Percentiles rank a stretch among this genome's conserved stretches.
Conservation (phyloP, 2,888 invertebrate species). For the Blera fallax region DNA sequence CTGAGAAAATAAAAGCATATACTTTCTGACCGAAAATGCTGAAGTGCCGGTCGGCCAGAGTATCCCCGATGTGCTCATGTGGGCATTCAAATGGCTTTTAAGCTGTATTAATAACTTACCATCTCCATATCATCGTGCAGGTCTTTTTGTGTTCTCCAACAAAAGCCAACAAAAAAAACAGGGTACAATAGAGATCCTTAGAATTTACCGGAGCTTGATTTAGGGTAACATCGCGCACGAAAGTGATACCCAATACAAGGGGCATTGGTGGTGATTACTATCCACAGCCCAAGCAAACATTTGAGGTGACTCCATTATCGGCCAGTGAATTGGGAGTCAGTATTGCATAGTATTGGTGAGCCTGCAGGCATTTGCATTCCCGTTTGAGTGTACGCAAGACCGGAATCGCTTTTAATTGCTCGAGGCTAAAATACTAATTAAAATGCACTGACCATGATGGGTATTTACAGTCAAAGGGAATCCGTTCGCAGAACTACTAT, state of each 20-base stretch:
- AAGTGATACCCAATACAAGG: neutral
- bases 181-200: slow-evolving; percentile 30
- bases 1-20: slow-evolving; percentile 33
- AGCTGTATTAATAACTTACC: slow-evolving; percentile 53
- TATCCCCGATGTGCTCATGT: slow-evolving; percentile 16
- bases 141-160: neutral
- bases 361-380: slow-evolving; percentile 11
- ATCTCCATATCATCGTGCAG: neutral
- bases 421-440: slow-evolving; percentile 62
- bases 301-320: slow-evolving; percentile 43
- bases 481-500: slow-evolving; percentile 2
- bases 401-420: slow-evolving; percentile 57
- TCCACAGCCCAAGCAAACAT: slow-evolving; percentile 12
- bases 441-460: slow-evolving; percentile 66
- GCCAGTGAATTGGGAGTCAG: slow-evolving; percentile 22
- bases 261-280: neutral
- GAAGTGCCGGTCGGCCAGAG: slow-evolving; percentile 20
- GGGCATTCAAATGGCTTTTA: slow-evolving; percentile 49
- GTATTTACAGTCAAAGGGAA: slow-evolving; percentile 62
- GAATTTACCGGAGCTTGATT: slow-evolving; percentile 2
- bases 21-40: slow-evolving; percentile 37
- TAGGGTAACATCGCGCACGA: slow-evolving; percentile 9
- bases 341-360: slow-evolving; percentile 7
- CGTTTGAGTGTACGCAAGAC: slow-evolving; percentile 26
- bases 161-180: neutral